phyloP scores from a whole-genome alignment of 2,888 invertebrate genomes.

The Spisula solida region DNA sequence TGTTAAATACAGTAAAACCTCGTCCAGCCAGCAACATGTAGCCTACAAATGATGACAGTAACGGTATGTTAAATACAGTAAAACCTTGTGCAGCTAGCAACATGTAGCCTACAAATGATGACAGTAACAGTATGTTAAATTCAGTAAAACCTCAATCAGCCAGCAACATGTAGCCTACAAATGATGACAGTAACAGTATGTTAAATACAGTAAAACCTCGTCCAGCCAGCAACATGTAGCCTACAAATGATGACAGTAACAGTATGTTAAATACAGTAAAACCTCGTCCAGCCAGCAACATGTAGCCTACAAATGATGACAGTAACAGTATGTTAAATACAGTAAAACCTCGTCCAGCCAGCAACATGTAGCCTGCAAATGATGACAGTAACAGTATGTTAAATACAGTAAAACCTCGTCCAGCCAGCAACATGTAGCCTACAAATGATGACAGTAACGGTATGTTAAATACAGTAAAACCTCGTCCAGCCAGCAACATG shows the following conservation, averaged over 20 bases:
- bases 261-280: neutral
- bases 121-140: neutral
- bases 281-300: conserved; percentile 96
- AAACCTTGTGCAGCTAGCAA: conserved; percentile 95
- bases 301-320: conserved; percentile 90
- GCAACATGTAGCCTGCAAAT: conserved; percentile 92
- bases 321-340: neutral
- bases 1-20: conserved; percentile 86
- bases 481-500: conserved; percentile 96
- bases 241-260: conserved; percentile 76
- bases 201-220: conserved; percentile 89
- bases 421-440: conserved; percentile 96
- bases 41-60: conserved; percentile 87
- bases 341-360: conserved; percentile 93
- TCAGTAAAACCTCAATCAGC: conserved; percentile 92
- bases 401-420: conserved; percentile 90
- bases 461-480: neutral
- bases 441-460: neutral
- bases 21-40: conserved; percentile 97
- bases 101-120: conserved; percentile 91
- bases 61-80: neutral
- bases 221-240: conserved; percentile 97
- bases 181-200: neutral
- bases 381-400: neutral
- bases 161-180: conserved; percentile 93